Base-by-base conservation (phyloP, 2,888 invertebrate species). In the Biston stratarius region DNA sequence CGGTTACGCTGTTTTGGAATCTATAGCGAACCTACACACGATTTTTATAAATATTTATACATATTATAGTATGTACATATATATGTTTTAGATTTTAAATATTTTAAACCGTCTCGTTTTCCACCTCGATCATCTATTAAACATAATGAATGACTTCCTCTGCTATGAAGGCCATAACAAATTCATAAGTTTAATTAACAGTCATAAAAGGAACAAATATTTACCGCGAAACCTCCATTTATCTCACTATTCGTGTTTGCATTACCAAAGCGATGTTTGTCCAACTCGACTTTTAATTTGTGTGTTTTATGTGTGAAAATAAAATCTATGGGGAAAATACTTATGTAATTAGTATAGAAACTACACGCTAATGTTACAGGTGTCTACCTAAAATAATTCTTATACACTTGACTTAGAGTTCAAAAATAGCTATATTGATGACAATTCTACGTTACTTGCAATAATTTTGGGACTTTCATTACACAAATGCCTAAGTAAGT, bases 161-260 rank as follows among this genome's bases (percentile, higher is more conserved):
- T 15, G 14, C 40, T 48, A 61, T 56, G 58, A 61, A 62, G 62
- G 67, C 53, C 67, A 57, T 24, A 47, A 34, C 62, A 57, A 61
- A 64, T 67, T 66, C 62, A 62, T 64, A 72, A 69, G 70, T 75
- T 72, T 76, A 77, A 77, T 77, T 76, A 75, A 71, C 76, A 76
- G 67, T 76, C 74, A 64, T 78, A 76, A 82, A 78, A 71, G 64
- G 68, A 71, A 75, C 74, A 77, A 77, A 79, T 74, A 77, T 80
- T 80, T 77, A 71, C 74, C 64, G 67, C 64, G 52, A 74, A 75
- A 73, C 62, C 62, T 69, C 73, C 69, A 71, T 72, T 73, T 69
- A 59, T 64, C 14, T 47, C 61, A 24, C 49, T 74, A 64, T 72
- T 73, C 68, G 68, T 73, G 61, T 75, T 73, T 73, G 67, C 71